Evolutionary conservation across 2,113 vertebrate species (phyloP).

Genomic region (Oryzias melastigma): DNA sequence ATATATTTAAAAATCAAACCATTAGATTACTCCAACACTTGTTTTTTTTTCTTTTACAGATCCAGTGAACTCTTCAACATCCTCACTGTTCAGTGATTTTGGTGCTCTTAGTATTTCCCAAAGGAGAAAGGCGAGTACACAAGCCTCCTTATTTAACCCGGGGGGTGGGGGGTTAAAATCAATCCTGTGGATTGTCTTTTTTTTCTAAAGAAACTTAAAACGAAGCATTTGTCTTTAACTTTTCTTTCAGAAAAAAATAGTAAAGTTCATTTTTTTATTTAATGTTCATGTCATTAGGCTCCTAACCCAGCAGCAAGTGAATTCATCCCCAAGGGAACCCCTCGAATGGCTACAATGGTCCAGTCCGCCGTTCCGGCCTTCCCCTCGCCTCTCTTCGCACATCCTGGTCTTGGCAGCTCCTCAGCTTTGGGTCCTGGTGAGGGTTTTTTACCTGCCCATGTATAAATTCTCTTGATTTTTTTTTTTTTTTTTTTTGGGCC

Average conservation of each 20-base stretch:
- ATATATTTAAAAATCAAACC: not conserved
- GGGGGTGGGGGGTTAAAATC: not conserved
- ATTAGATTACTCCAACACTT: no score
- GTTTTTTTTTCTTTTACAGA: constrained; percentile 72
- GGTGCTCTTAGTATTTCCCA: constrained; percentile 95
- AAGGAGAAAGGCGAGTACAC: constrained; percentile 91
- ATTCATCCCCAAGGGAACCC: constrained; percentile 97
- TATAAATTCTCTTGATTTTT: constrained; percentile 3
- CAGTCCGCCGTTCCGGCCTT: constrained; percentile 92
- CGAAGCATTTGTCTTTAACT: not conserved
- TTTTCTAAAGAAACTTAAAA: not conserved
- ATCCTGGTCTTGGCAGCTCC: constrained; percentile 88
- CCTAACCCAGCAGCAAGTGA: constrained; percentile 97
- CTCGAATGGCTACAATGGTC: constrained; percentile 89
- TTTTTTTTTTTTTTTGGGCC: not conserved
- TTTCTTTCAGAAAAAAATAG: not conserved
- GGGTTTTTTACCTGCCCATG: constrained; percentile 26
- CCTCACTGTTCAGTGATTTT: constrained; percentile 97
- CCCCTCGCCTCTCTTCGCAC: constrained; percentile 92
- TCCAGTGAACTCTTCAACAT: constrained; percentile 90
- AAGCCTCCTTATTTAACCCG: not conserved
- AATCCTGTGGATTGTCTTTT: constrained; percentile 1
- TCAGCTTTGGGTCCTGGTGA: constrained; percentile 92
- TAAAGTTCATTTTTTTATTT: not conserved
- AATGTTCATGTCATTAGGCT: constrained; percentile 73